Percentiles rank a stretch among this genome's conserved stretches.
These are phyloP conservation scores for Leptinotarsa texana DNA, from an alignment of 1,140 invertebrate species.

Conservation along the genomic window DNA sequence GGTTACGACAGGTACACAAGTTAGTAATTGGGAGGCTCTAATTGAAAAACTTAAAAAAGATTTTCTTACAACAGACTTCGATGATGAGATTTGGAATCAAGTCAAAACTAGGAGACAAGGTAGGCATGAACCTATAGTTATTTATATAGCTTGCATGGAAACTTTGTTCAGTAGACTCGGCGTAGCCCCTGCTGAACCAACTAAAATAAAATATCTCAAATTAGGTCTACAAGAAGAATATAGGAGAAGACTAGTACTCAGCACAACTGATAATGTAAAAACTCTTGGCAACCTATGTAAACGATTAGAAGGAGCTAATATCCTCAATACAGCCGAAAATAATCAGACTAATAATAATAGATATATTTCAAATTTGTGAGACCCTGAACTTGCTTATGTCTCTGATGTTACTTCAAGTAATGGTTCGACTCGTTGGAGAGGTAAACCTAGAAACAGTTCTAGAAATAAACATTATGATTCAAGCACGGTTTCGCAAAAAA, in stretches of 20 bases:
- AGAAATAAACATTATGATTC: not conserved
- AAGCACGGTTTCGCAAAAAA: not conserved
- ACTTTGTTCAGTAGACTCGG: not conserved
- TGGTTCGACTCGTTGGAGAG: not conserved
- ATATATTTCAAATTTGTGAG: not conserved
- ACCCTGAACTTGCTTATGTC: not conserved
- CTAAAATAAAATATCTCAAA: not conserved
- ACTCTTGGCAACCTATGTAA: not conserved
- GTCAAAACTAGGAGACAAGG: not conserved
- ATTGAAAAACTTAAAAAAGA: not conserved
- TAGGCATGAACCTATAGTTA: not conserved
- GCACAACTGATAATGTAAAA: not conserved
- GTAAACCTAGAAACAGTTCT: not conserved
- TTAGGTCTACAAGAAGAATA: not conserved
- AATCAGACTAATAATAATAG: not conserved
- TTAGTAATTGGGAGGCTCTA: not conserved
- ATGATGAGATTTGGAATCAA: constrained; percentile 15
- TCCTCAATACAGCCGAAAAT: not conserved
- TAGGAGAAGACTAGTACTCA: not conserved
- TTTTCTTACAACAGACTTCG: not conserved
- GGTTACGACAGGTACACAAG: constrained; percentile 39
- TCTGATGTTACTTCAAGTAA: not conserved
- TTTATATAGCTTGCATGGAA: constrained; percentile 13
- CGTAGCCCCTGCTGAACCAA: not conserved
- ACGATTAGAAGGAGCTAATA: constrained; percentile 8